Evolutionary conservation across 2,888 invertebrate species (phyloP).

Genomic region (Agelastica alni): DNA sequence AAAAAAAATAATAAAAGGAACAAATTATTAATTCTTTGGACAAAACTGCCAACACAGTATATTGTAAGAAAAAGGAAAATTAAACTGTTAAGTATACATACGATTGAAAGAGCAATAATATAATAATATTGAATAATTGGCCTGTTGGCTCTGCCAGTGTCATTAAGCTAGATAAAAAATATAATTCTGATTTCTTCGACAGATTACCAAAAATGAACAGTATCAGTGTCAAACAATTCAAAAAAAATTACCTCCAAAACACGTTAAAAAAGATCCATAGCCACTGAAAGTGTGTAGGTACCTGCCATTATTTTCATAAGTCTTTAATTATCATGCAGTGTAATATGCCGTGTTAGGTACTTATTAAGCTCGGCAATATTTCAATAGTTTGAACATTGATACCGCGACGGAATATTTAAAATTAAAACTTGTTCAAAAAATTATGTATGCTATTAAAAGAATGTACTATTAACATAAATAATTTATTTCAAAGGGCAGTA

Average conservation of each 20-base stretch:
- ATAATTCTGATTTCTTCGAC: no score
- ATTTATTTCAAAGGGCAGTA: conserved; percentile 21
- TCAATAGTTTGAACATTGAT: conserved; percentile 35
- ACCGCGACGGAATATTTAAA: conserved; percentile 23
- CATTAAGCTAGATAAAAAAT: no score
- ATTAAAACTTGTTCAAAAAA: conserved; percentile 34
- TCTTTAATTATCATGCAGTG: conserved; percentile 38
- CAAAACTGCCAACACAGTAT: no score
- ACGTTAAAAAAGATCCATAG: conserved; percentile 16
- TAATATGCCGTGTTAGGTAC: conserved; percentile 39
- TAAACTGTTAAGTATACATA: no score
- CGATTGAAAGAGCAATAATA: no score
- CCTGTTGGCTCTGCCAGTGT: no score
- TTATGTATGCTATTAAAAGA: conserved; percentile 29
- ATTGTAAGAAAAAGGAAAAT: no score
- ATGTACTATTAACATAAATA: conserved; percentile 29
- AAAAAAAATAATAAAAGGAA: no score
- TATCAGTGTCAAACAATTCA: no score
- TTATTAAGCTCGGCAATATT: conserved; percentile 37
- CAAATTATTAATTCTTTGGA: no score
- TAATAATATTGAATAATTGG: no score
- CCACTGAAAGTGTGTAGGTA: conserved; percentile 8
- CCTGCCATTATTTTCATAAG: conserved; percentile 30
- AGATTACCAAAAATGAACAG: no score
- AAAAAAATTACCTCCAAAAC: conserved; percentile 11